Conservation (phyloP, 2,888 invertebrate genomes). For the Aspidiotus destructor region DNA sequence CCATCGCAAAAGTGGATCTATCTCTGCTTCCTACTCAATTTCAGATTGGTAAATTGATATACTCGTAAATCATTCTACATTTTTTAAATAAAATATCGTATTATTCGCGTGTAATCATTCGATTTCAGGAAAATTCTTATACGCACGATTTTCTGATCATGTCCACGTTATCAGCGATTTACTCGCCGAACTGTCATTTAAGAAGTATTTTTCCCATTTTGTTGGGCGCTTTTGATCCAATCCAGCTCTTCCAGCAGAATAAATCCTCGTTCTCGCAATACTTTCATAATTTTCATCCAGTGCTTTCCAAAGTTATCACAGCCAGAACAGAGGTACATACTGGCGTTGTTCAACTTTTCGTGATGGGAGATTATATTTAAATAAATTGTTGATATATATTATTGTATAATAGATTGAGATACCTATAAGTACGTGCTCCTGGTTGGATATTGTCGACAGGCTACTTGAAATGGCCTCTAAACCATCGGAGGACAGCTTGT, state of each 20-base stretch:
- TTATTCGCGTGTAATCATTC: neutral
- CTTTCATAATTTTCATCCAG: conserved; percentile 54
- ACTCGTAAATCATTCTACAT: neutral
- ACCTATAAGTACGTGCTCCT: conserved; percentile 18
- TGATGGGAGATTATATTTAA: too few species aligned
- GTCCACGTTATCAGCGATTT: conserved; percentile 36
- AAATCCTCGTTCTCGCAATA: conserved; percentile 10
- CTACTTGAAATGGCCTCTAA: conserved; percentile 70
- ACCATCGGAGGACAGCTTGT: conserved; percentile 52
- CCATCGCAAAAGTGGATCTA: conserved; percentile 87
- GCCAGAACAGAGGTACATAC: conserved; percentile 50
- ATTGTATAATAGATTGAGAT: conserved; percentile 17
- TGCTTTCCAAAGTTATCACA: conserved; percentile 68
- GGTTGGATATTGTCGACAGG: conserved; percentile 49
- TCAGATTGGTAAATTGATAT: conserved; percentile 6
- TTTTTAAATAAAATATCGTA: neutral
- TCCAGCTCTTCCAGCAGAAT: conserved; percentile 23
- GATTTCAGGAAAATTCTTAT: conserved; percentile 19
- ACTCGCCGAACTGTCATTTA: conserved; percentile 17
- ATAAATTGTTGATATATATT: conserved; percentile 5
- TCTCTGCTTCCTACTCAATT: conserved; percentile 59
- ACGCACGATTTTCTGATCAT: conserved; percentile 24
- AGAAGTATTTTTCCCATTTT: conserved; percentile 23
- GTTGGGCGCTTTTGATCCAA: conserved; percentile 25
- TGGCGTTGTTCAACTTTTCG: neutral